Conservation (phyloP, 2,797 vertebrate species). For the Setipinna tenuifilis region DNA sequence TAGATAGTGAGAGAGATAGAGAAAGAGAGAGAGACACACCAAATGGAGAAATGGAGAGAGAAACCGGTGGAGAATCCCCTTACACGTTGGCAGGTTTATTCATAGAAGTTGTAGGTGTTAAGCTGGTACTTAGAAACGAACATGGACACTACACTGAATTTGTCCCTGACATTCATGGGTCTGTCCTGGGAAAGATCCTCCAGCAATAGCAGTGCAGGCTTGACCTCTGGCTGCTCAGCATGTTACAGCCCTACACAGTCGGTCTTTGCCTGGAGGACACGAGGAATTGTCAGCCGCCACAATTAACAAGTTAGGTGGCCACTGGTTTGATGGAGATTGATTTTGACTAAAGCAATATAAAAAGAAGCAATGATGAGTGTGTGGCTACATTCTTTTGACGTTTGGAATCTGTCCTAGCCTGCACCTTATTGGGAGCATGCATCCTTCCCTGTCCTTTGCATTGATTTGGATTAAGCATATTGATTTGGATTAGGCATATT, state of each 20-base stretch:
- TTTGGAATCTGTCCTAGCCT: too few relatives aligned
- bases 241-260: not conserved
- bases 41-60: not conserved
- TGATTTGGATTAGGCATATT: too few relatives aligned
- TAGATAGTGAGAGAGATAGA: too few relatives aligned
- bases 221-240: not conserved
- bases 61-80: not conserved
- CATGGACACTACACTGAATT: not conserved
- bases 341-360: not conserved
- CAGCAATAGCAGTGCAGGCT: not conserved
- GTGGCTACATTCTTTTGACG: too few relatives aligned
- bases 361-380: too few relatives aligned
- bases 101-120: conserved; percentile 8
- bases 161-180: conserved; percentile 2
- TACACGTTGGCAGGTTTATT: conserved; percentile 11
- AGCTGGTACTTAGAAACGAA: conserved; percentile 6
- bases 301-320: not conserved
- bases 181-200: not conserved
- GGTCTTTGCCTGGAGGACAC: not conserved
- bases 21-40: not conserved
- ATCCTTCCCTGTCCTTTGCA: too few relatives aligned
- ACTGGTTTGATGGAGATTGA: not conserved
- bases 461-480: too few relatives aligned
- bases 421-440: too few relatives aligned
- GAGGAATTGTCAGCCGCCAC: not conserved